These are phyloP conservation scores for Pristionchus pacificus DNA, from an alignment of 1,140 invertebrate species.

Conservation along the genomic window DNA sequence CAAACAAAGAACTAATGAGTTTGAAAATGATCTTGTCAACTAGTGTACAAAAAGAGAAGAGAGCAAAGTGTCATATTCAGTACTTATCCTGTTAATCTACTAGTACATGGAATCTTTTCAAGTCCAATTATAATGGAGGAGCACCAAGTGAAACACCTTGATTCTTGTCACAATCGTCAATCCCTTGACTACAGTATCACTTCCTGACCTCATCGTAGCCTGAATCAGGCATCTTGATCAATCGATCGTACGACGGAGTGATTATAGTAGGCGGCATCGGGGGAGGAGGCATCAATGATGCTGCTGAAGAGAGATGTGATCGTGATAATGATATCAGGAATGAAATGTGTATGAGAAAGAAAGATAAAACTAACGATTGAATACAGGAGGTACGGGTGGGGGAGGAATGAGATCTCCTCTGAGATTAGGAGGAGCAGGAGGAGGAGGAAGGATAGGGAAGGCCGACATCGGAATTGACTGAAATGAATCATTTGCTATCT, in stretches of 20 bases:
- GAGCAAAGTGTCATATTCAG: too few relatives aligned
- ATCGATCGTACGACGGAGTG: neutral
- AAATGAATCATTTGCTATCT: neutral
- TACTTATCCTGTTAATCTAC: too few relatives aligned
- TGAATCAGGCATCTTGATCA: neutral
- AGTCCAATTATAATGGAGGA: too few relatives aligned
- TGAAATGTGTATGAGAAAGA: too few relatives aligned
- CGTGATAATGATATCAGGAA: too few relatives aligned
- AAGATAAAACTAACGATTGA: neutral
- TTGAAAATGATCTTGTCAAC: too few relatives aligned
- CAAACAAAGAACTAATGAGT: too few relatives aligned
- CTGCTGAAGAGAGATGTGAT: neutral
- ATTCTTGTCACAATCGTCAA: too few relatives aligned
- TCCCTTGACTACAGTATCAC: too few relatives aligned
- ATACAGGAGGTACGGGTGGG: neutral
- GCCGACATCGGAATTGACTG: neutral
- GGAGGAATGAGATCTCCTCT: neutral
- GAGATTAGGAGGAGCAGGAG: neutral
- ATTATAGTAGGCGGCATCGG: neutral
- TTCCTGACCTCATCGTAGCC: neutral
- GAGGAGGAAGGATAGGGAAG: neutral
- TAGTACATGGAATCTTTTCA: too few relatives aligned
- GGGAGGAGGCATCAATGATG: neutral
- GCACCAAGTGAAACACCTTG: too few relatives aligned
- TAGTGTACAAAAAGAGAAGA: too few relatives aligned